Conservation (phyloP, 2,797 vertebrate genomes). For the Sebastes minor region DNA sequence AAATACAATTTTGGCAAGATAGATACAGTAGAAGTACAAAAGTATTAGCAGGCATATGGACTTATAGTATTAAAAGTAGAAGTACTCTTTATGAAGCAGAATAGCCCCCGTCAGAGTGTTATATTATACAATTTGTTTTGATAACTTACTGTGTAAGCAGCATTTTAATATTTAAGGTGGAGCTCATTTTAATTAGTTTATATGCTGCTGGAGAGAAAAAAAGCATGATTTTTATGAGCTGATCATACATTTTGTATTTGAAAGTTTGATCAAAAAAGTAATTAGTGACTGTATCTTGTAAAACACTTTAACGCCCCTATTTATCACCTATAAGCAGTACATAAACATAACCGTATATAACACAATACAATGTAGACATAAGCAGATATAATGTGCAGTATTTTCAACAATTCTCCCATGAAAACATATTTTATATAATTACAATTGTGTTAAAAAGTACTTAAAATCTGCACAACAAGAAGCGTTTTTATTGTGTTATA, state of each 20-base stretch:
- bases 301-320: rapidly evolving
- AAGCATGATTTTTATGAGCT: neutral
- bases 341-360: neutral
- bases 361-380: neutral
- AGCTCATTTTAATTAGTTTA: neutral
- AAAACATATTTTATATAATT: neutral
- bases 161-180: neutral
- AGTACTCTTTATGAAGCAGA: neutral
- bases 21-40: neutral
- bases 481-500: too few relatives aligned
- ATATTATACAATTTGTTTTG: neutral
- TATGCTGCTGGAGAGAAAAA: neutral
- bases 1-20: neutral
- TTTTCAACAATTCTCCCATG: neutral
- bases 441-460: neutral
- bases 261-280: neutral
- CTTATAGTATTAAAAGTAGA: neutral
- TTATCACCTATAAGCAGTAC: neutral
- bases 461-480: too few relatives aligned
- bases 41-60: neutral
- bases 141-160: neutral
- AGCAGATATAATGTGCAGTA: neutral
- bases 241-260: neutral
- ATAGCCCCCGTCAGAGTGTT: neutral
- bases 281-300: neutral